Evolutionary conservation across 2,797 vertebrate species (phyloP), one percentile per base, ranked within the genome.

Genomic region (Fringilla coelebs): DNA sequence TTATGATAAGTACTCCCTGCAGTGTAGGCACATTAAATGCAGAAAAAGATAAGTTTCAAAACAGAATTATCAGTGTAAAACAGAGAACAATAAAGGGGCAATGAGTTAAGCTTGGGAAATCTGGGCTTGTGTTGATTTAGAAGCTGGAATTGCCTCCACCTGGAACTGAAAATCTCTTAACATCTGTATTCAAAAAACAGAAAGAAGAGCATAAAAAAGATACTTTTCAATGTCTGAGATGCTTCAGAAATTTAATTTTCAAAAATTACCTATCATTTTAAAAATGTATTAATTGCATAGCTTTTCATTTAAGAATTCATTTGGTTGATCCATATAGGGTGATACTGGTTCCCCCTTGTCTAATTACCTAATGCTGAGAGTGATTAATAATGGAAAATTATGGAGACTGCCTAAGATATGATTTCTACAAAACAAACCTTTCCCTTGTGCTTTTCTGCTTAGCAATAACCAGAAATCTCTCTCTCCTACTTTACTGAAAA

Each of bases 31-130:
- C 25, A 78, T 71, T 77, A 83, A 88, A 83, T 83, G 24, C 6
- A 67, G 76, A 49, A 13, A 75, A 91, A 88, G 28, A 77, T 61
- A 85, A 82, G 15, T 81, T 93, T 79, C 38, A 87, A 71, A 90
- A 71, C 15, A 55, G 24, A 92, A 90, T 95, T 83, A 82, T 91
- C 48, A 71, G 21, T 45, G 36, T 21, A 54, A 79, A 91, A 34
- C 49, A 79, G 68, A 71, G n/a, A 93, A 80, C 16, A 91, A 54
- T 72, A 77, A 80, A 61, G 11, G 1, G 11, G 31, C 4, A 68
- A 38, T 75, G 22, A 78, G 11, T 65, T 58, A 93, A 75, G 29
- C 29, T 18, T 49, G 34, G n/a, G 22, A 92, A 93, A 81, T 71
- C 21, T 38, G 74, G 36, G 24, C 18, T 77, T 61, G 10, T 48